phyloP scores from a whole-genome alignment of 1,140 invertebrate genomes.

The Sarcophaga bullata region DNA sequence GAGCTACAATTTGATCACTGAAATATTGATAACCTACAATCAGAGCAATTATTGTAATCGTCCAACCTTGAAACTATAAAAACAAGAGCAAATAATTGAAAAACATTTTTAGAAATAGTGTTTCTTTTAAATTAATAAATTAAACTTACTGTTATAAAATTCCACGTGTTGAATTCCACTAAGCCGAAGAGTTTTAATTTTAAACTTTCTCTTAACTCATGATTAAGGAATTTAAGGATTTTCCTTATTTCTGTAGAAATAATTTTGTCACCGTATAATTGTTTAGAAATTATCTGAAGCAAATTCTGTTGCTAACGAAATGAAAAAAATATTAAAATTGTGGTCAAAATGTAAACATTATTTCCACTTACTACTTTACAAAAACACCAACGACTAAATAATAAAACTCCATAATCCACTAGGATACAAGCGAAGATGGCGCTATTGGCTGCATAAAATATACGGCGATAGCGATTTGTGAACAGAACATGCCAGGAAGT shows the following conservation, averaged over 20 bases:
- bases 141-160: constrained; percentile 37
- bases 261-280: not conserved
- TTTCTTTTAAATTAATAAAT: not conserved
- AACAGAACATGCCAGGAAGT: constrained; percentile 56
- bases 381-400: constrained; percentile 45
- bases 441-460: constrained; percentile 58
- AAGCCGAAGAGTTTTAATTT: constrained; percentile 19
- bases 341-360: not conserved
- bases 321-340: not conserved
- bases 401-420: constrained; percentile 53
- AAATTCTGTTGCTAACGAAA: not conserved
- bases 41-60: constrained; percentile 48
- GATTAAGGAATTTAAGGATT: constrained; percentile 49
- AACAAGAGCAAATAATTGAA: not conserved
- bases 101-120: not conserved
- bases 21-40: constrained; percentile 52
- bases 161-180: constrained; percentile 34
- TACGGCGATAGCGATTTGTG: constrained; percentile 46
- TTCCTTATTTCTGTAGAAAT: constrained; percentile 38
- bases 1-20: constrained; percentile 51
- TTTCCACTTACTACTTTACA: constrained; percentile 49
- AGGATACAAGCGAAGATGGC: constrained; percentile 57
- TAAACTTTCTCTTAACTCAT: not conserved
- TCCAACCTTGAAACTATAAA: constrained; percentile 40
- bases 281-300: not conserved